Evolutionary conservation across 1,140 invertebrate species (phyloP).

Genomic region (Magallana angulata): DNA sequence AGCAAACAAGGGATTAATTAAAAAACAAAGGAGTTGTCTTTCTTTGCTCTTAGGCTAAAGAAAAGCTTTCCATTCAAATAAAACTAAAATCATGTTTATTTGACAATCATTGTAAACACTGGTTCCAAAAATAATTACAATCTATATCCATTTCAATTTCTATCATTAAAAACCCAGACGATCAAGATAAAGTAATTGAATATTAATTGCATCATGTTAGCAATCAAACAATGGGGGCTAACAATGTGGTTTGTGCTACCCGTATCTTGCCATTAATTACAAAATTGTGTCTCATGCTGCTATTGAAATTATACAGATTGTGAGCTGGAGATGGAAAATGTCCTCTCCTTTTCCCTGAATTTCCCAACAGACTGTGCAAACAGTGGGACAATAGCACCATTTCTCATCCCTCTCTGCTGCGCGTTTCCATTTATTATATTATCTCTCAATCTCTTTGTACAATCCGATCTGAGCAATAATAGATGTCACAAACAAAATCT

Average conservation of each 20-base stretch:
- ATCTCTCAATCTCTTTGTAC: constrained; percentile 9
- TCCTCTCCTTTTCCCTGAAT: not conserved
- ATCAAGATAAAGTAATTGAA: no score
- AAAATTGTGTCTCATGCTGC: not conserved
- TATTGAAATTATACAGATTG: not conserved
- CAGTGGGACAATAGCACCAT: not conserved
- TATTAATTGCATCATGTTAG: not conserved
- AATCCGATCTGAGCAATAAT: constrained; percentile 1
- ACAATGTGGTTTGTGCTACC: not conserved
- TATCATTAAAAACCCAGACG: no score
- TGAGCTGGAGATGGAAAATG: not conserved
- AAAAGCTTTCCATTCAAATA: not conserved
- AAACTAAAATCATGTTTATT: not conserved
- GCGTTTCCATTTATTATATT: not conserved
- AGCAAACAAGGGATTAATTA: not conserved
- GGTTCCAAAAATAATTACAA: no score
- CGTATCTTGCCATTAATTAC: not conserved
- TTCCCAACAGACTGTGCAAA: constrained; percentile 24
- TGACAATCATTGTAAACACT: no score
- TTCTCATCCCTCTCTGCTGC: not conserved
- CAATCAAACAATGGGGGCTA: constrained; percentile 1
- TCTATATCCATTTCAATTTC: no score
- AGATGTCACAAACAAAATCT: not conserved
- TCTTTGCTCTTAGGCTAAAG: not conserved
- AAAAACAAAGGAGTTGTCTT: constrained; percentile 8